A percentile compares a stretch with the other conserved stretches of the same genome.
These are phyloP conservation scores for Dissostichus mawsoni DNA, from an alignment of 2,113 vertebrate species.

Conservation along the genomic window DNA sequence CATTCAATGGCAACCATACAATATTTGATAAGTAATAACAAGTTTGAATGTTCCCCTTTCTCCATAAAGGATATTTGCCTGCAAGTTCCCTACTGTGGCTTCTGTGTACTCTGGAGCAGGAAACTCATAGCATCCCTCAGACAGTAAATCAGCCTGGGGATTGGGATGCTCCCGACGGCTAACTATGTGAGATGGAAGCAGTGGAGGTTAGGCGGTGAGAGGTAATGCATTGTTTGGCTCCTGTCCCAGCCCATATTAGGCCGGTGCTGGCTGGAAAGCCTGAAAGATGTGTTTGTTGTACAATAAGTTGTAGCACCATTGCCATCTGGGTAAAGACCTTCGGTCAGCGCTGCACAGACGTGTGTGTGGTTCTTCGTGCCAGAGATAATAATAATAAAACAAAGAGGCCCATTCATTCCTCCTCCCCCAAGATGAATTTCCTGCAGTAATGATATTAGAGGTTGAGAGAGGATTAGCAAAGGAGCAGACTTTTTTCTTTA, in stretches of 20 bases:
- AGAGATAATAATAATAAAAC: constrained; percentile 88
- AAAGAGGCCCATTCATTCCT: constrained; percentile 81
- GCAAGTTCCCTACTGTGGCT: constrained; percentile 26
- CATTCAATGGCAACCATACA: constrained; percentile 57
- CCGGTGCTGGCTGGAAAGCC: constrained; percentile 55
- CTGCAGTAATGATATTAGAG: constrained; percentile 80
- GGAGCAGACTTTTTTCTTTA: constrained; percentile 60
- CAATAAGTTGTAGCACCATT: constrained; percentile 77
- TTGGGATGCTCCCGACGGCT: constrained; percentile 68
- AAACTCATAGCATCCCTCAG: constrained; percentile 44
- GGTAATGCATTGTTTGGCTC: constrained; percentile 77
- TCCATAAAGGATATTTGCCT: constrained; percentile 34
- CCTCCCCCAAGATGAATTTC: constrained; percentile 80
- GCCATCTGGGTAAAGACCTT: constrained; percentile 85
- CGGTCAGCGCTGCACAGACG: constrained; percentile 78
- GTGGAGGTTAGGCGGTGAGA: constrained; percentile 72
- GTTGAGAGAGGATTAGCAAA: constrained; percentile 78
- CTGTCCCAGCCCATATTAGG: constrained; percentile 68
- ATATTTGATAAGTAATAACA: constrained; percentile 68
- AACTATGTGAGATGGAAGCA: constrained; percentile 63
- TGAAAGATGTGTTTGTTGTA: constrained; percentile 85
- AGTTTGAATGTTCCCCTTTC: constrained; percentile 37
- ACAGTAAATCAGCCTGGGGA: constrained; percentile 69
- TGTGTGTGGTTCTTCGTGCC: constrained; percentile 73
- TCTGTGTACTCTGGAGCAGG: constrained; percentile 49